These are phyloP conservation scores for Macrobrachium nipponense DNA, from an alignment of 1,140 invertebrate genomes.

Conservation along the genomic window DNA sequence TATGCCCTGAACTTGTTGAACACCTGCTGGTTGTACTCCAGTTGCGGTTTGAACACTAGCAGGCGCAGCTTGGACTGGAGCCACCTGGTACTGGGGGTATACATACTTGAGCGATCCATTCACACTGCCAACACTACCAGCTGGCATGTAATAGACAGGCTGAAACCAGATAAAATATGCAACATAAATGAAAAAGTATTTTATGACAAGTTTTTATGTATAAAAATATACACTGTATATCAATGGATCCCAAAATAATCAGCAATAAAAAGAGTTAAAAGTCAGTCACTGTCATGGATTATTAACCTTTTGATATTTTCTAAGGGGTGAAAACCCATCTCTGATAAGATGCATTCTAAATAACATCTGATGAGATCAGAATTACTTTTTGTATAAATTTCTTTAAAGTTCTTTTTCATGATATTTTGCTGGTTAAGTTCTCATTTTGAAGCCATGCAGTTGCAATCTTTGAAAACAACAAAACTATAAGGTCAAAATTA, in stretches of 20 bases:
- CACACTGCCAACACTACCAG: slow-evolving; percentile 34
- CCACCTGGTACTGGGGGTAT: slow-evolving; percentile 58
- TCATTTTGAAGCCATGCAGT: too few relatives aligned
- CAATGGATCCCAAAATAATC: too few relatives aligned
- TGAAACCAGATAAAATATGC: slow-evolving; percentile 19
- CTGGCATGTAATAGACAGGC: slow-evolving; percentile 58
- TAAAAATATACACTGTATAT: too few relatives aligned
- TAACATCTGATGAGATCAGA: too few relatives aligned
- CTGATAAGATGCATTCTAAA: too few relatives aligned
- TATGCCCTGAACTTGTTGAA: slow-evolving; percentile 39
- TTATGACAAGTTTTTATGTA: not conserved
- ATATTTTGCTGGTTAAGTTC: too few relatives aligned
- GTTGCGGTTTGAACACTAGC: slow-evolving; percentile 35
- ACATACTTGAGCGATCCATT: slow-evolving; percentile 57
- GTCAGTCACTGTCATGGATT: too few relatives aligned
- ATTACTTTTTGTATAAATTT: too few relatives aligned
- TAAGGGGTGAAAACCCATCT: too few relatives aligned
- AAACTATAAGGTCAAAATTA: not conserved
- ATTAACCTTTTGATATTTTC: too few relatives aligned
- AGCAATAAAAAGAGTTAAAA: too few relatives aligned
- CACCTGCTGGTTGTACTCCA: slow-evolving; percentile 26
- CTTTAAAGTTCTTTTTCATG: too few relatives aligned
- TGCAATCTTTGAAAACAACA: not conserved
- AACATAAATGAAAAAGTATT: slow-evolving; percentile 1
- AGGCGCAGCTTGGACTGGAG: slow-evolving; percentile 40